Base-by-base conservation (phyloP, 2,113 vertebrate species). In the Halcyon senegalensis region DNA sequence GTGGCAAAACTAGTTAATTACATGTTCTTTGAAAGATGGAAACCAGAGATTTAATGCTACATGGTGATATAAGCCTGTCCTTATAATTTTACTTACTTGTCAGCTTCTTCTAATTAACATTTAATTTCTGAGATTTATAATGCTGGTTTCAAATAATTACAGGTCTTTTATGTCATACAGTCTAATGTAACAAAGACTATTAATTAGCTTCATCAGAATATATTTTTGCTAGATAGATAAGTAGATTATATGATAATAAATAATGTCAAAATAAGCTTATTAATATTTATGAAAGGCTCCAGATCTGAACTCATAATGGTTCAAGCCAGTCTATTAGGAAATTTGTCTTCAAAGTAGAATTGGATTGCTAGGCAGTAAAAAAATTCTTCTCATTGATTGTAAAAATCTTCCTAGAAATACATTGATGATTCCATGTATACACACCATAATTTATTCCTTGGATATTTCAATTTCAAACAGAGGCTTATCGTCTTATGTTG, bases 61-160 rank as follows among this genome's bases (percentile, higher is more conserved):
- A 19, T 0, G 0, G 6, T 56, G 16, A 48, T 60, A 11, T 27
- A 66, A 28, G 14, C 37, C 27, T 73, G 2, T 66, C 73, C 16
- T 55, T 83, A 21, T 11, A 35, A 33, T 73, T 50, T 8, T 9
- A 46, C 21, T 43, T 93, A 31, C 15, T 87, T 92, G 23, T 27
- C 84, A 48, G 17, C 11, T 81, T 79, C 43, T 79, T 80, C 77
- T 70, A 79, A 69, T 28, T 44, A 74, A 76, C 16, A 51, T 53
- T 14, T 7, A 25, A n/a, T 31, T 67, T 78, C 33, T 70, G 63
- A 1, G 1, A 51, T 67, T 72, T 81, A 30, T 59, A 78, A 50
- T 73, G 15, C 9, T 18, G 53, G 7, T 77, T 86, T 27, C 18
- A 88, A 94, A 64, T 83, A 64, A 76, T 73, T 31, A 27, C 8